Conservation (phyloP, 2,888 invertebrate genomes). For the Coenonympha glycerion region DNA sequence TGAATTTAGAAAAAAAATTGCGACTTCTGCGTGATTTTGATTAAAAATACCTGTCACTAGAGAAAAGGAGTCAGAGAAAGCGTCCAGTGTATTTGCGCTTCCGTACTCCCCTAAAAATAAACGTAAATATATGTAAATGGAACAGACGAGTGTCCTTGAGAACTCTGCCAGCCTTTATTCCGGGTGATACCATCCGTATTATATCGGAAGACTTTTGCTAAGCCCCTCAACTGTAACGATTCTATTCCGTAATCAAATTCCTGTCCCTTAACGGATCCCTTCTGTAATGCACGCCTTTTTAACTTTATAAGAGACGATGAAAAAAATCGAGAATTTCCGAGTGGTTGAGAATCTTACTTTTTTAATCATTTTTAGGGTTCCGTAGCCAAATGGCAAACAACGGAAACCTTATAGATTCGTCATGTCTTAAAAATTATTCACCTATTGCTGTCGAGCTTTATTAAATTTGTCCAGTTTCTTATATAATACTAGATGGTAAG, state of each 20-base stretch:
- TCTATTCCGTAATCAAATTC: conserved; percentile 7
- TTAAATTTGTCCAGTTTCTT: too few relatives aligned
- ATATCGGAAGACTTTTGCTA: conserved; percentile 8
- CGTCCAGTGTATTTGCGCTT: conserved; percentile 1
- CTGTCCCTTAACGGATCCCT: background rate
- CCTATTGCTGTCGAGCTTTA: too few relatives aligned
- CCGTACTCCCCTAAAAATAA: conserved; percentile 7
- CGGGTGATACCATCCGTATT: conserved; percentile 12
- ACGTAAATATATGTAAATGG: conserved; percentile 16
- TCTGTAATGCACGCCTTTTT: background rate
- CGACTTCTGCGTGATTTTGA: too few relatives aligned
- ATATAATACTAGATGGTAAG: too few relatives aligned
- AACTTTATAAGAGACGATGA: too few relatives aligned
- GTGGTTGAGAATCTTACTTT: background rate
- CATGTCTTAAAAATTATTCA: too few relatives aligned
- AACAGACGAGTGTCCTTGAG: conserved; percentile 5
- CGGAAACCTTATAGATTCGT: too few relatives aligned
- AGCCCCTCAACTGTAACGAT: conserved; percentile 1
- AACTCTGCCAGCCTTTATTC: conserved; percentile 6
- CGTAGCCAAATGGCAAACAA: too few relatives aligned
- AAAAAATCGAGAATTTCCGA: too few relatives aligned
- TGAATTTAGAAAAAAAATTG: too few relatives aligned
- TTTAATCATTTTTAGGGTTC: too few relatives aligned
- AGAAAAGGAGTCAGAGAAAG: background rate
- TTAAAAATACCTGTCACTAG: background rate